phyloP scores from a whole-genome alignment of 1,140 invertebrate genomes.

The Trachymyrmex cornetzi region DNA sequence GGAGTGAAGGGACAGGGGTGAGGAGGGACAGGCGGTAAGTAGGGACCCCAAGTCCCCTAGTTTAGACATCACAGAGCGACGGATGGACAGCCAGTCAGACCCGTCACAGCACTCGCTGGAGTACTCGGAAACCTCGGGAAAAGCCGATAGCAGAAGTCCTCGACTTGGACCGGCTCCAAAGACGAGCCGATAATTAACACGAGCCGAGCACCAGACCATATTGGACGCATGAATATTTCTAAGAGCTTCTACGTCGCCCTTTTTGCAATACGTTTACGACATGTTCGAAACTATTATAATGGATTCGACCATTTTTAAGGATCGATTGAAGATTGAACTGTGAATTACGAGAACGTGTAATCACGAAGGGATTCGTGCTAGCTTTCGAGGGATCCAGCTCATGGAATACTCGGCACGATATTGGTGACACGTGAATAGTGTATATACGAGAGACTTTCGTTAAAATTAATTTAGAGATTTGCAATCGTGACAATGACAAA shows the following conservation, averaged over 20 bases:
- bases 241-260: not conserved
- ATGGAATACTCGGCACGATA: not conserved
- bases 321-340: constrained; percentile 16
- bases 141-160: constrained; percentile 74
- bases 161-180: constrained; percentile 64
- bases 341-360: constrained; percentile 23
- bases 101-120: constrained; percentile 85
- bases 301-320: constrained; percentile 8
- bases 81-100: constrained; percentile 87
- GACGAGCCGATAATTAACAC: constrained; percentile 62
- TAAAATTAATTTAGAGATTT: constrained; percentile 6
- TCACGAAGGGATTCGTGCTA: constrained; percentile 11
- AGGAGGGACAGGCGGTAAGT: constrained; percentile 83
- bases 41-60: constrained; percentile 84
- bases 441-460: not conserved
- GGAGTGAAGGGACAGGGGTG: constrained; percentile 79
- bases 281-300: not conserved
- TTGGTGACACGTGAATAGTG: constrained; percentile 54
- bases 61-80: constrained; percentile 87
- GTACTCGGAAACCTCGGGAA: constrained; percentile 83
- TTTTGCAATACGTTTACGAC: constrained; percentile 6
- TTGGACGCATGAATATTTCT: constrained; percentile 26
- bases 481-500: not conserved
- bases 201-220: not conserved
- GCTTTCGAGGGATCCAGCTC: not conserved